These are phyloP conservation scores for Halichoerus grypus DNA, from an alignment of 2,113 vertebrate genomes.

Conservation along the genomic window DNA sequence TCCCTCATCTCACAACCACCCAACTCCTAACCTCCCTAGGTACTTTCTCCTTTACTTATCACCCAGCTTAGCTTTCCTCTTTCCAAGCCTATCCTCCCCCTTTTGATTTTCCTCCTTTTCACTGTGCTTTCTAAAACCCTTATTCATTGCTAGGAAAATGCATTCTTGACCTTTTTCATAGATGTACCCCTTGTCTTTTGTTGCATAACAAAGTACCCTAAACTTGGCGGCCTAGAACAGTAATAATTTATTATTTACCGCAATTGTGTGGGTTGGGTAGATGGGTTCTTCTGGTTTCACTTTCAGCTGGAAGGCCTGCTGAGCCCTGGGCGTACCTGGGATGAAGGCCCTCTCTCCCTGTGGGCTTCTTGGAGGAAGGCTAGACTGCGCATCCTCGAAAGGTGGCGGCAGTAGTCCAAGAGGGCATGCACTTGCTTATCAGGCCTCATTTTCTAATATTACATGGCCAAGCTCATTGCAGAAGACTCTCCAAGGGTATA, in stretches of 20 bases:
- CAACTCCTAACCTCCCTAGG: background rate
- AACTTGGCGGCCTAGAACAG: background rate
- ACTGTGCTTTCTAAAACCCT: background rate
- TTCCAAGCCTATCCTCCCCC: background rate
- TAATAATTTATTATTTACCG: background rate
- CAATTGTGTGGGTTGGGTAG: too few species aligned
- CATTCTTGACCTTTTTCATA: background rate
- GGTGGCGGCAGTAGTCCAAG: background rate
- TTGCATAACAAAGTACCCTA: background rate
- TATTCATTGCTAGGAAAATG: background rate
- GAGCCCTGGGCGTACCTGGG: background rate
- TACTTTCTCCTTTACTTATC: background rate
- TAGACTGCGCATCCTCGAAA: background rate
- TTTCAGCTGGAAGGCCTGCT: background rate
- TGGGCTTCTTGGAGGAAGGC: background rate
- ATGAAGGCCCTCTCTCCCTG: background rate
- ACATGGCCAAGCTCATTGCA: background rate
- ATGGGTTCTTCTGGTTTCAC: background rate
- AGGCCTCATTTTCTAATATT: background rate
- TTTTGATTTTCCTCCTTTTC: background rate
- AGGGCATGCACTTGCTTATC: background rate
- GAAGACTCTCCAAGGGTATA: background rate
- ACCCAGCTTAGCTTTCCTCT: background rate
- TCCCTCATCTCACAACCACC: background rate
- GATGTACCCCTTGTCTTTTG: background rate